Evolutionary conservation across 23 tunicate genomes (phyloP), one percentile per base, ranked within the genome.

Genomic region (Diplosoma virens): DNA sequence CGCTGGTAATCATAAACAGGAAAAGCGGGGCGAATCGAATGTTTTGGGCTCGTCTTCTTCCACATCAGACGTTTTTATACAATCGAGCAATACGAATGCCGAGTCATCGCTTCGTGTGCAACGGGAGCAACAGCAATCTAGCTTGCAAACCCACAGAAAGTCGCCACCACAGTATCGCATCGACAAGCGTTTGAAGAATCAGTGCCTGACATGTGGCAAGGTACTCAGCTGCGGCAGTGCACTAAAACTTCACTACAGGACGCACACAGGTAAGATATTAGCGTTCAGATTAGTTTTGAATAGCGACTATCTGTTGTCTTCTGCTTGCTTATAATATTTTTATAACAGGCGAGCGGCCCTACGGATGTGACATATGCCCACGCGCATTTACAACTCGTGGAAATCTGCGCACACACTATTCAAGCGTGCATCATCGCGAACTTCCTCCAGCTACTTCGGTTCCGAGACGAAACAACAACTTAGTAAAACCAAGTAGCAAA

Each of bases 371-470:
- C 37, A n/a, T 75, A 22, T 82, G 87, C 33, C 59, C 87, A 1
- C 75, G 87, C 0, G 87, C 87, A 0, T 82, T 82, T 67, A 82
- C 87, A 32, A 82, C 87, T 23, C 61, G 87, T 21, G 87, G 87
- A 47, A 82, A 82, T 67, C 81, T 82, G 6, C 80, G 87, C 33
- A 82, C 87, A 1, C 87, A 82, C 26, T 82, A 82, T 78, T 53
- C 81, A 75, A 82, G 87, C 75, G 87, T 82, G 9, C 87, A 82
- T 53, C 80, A 78, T 34, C 81, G 75, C 1, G 87, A 82, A 32
- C 75, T 82, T 1, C 87, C 87, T 6, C 87, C 87, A 0, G 87
- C 87, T 0, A 52, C 53, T 23, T 47, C 75, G 56, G 30, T 32
- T 2, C 31, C 47, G 7, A 52, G 21, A 47, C 80, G 87, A 1